A percentile compares a stretch with the other conserved stretches of the same genome.
Evolutionary conservation across 2,888 invertebrate species (phyloP).

Genomic region (Erebia epiphron): DNA sequence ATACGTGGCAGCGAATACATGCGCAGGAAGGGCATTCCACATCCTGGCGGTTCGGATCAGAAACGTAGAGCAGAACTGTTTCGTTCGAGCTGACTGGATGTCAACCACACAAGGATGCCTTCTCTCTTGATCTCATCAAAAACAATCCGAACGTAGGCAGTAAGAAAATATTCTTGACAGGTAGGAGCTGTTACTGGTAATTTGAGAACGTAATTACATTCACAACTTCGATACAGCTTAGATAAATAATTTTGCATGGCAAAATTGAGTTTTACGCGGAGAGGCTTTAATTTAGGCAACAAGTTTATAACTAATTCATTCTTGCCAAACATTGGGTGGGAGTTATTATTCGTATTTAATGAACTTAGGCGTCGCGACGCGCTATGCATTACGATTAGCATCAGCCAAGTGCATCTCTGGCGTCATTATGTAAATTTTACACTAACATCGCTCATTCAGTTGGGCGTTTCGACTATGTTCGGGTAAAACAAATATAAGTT

Average conservation of each 20-base stretch:
- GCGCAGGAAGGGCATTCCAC: no score
- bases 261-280: conserved; percentile 25
- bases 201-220: conserved; percentile 18
- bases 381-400: conserved; percentile 65
- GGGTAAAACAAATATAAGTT: conserved; percentile 37
- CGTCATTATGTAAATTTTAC: conserved; percentile 66
- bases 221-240: conserved; percentile 17
- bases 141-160: background rate
- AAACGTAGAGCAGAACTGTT: no score
- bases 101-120: no score
- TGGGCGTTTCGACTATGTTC: conserved; percentile 51
- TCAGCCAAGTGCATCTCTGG: conserved; percentile 61
- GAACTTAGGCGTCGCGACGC: conserved; percentile 52
- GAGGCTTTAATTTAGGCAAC: conserved; percentile 33
- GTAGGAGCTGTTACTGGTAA: background rate
- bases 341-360: conserved; percentile 52
- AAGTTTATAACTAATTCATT: conserved; percentile 39
- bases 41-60: no score
- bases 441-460: conserved; percentile 59
- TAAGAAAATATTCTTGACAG: no score
- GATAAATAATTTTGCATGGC: conserved; percentile 22
- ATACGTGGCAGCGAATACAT: no score
- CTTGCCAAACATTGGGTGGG: conserved; percentile 39
- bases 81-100: no score
- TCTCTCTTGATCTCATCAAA: no score